phyloP scores from a whole-genome alignment of 2,113 vertebrate genomes.

The Bungarus multicinctus region DNA sequence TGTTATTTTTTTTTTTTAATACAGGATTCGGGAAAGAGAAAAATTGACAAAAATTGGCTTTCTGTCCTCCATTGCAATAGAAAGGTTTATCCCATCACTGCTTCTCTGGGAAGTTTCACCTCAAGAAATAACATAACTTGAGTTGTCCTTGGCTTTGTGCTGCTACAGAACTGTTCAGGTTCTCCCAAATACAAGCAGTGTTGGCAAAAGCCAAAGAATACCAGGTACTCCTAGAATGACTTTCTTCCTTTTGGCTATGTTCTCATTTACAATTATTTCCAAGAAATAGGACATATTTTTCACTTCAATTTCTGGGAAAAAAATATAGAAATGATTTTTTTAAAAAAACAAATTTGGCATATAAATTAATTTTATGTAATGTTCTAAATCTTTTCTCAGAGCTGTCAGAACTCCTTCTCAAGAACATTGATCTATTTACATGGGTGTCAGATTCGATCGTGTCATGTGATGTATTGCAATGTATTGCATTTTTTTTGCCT shows the following conservation, averaged over 20 bases:
- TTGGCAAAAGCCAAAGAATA: conserved; percentile 12
- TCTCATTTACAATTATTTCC: conserved; percentile 36
- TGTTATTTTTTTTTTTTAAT: not conserved
- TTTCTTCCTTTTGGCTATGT: conserved; percentile 30
- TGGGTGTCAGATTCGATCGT: too few species aligned
- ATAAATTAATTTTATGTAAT: not conserved
- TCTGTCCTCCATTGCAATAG: not conserved
- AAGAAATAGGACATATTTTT: conserved; percentile 40
- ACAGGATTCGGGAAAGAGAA: not conserved
- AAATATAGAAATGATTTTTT: not conserved
- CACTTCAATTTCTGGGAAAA: conserved; percentile 15
- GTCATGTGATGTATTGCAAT: too few species aligned
- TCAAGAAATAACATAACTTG: not conserved
- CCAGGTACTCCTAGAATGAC: conserved; percentile 33
- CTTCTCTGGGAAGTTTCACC: not conserved
- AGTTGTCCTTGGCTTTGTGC: not conserved
- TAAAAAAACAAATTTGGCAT: not conserved
- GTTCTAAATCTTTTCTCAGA: not conserved
- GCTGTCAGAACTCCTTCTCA: not conserved
- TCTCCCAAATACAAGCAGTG: not conserved
- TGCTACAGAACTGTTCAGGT: not conserved
- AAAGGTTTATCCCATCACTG: not conserved
- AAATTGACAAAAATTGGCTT: too few species aligned
- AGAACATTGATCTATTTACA: not conserved
- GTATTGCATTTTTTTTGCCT: too few species aligned